These are phyloP conservation scores for Craniophora ligustri DNA, from an alignment of 2,888 invertebrate species.

Conservation along the genomic window DNA sequence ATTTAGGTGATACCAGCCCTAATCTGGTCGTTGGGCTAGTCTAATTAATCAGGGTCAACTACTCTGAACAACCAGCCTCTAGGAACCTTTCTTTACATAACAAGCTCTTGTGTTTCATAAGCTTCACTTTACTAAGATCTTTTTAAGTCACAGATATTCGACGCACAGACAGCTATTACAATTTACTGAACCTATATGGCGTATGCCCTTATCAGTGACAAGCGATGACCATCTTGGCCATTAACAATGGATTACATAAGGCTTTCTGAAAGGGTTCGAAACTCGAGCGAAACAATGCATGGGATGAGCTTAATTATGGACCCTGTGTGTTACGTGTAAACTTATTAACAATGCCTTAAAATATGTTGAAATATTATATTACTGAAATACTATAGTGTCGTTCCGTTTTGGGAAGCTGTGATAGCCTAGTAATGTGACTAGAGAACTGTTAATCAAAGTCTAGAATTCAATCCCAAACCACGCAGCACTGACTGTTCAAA, in stretches of 20 bases:
- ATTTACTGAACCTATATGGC: constrained; percentile 24
- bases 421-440: no score
- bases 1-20: no score
- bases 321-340: constrained; percentile 21
- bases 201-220: constrained; percentile 26
- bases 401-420: no score
- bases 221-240: constrained; percentile 8
- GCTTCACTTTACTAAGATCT: neutral
- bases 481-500: no score
- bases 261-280: constrained; percentile 32
- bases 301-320: constrained; percentile 33
- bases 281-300: constrained; percentile 38
- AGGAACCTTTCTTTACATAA: no score
- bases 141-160: constrained; percentile 1
- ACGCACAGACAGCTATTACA: constrained; percentile 22
- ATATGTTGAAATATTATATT: no score
- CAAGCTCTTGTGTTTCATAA: neutral
- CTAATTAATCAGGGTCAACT: no score
- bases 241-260: constrained; percentile 33
- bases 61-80: no score
- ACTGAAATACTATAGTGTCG: no score
- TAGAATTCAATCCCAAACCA: no score
- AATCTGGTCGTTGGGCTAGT: no score
- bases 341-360: constrained; percentile 7
- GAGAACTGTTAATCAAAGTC: no score